Percentiles rank a stretch among this genome's conserved stretches.
Conservation (phyloP, 2,113 vertebrate species). For the Neodon shergylaensis region DNA sequence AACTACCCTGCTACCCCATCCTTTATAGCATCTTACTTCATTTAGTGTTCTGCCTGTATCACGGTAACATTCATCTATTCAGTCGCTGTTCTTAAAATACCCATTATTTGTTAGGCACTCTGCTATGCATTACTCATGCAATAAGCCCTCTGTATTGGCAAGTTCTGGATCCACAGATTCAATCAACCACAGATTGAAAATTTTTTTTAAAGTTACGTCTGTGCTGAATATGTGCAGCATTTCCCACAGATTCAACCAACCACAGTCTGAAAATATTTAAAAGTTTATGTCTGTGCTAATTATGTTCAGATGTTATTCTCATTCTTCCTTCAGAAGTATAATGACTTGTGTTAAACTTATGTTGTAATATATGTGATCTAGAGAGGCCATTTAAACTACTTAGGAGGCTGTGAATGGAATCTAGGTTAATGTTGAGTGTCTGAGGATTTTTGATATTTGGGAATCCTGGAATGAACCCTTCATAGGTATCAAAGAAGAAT, state of each 20-base stretch:
- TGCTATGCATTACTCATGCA: background rate
- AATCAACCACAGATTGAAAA: background rate
- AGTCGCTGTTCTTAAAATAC: background rate
- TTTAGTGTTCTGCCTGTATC: background rate
- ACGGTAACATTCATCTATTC: background rate
- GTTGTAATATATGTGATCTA: background rate
- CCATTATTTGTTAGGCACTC: background rate
- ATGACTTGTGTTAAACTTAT: background rate
- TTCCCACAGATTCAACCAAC: background rate
- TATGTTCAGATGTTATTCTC: background rate
- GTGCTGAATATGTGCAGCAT: background rate
- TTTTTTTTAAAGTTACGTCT: background rate
- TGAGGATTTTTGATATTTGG: background rate
- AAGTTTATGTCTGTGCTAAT: background rate
- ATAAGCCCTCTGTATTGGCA: background rate
- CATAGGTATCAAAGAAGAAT: background rate
- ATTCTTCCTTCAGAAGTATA: background rate
- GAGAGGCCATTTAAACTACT: background rate
- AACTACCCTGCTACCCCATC: background rate
- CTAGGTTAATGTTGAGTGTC: background rate
- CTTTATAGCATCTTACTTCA: background rate
- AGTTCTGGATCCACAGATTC: background rate
- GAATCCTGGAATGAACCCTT: background rate
- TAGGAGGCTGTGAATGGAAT: background rate
- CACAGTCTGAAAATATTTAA: background rate